Evolutionary conservation across 2,113 vertebrate species (phyloP), one percentile per base, ranked within the genome.

Genomic region (Fregetta grallaria): DNA sequence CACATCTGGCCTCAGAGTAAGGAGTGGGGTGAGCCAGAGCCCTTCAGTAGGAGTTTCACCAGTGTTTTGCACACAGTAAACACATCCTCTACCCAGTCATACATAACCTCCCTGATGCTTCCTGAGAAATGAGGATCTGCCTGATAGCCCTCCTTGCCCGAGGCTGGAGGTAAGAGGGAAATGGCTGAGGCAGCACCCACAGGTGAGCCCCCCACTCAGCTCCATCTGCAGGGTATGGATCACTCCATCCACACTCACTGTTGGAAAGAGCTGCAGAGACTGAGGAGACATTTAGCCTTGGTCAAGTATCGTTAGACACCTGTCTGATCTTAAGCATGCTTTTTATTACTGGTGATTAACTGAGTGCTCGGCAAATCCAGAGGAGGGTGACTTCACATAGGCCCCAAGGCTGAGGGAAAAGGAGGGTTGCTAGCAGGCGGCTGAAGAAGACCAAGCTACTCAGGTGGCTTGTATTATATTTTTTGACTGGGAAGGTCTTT

Each of bases 131-230:
- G 5, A 76, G 49, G 20, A 68, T 49, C 29, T 78, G 61, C 13
- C 42, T 0, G 0, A 52, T 20, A 30, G 15, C 16, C 11, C 18
- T 34, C 63, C n/a, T 55, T 84, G 59, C 3, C 6, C 1, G 0
- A 42, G 27, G 40, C 71, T 62, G 25, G 29, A 68, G 27, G 3
- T 20, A 59, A 62, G 18, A 47, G 27, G 22, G 36, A 92, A 76
- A 91, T 5, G 52, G 82, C 44, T 6, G 3, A 67, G 52, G 19
- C n/a, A 4, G 19, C 20, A 61, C 27, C 56, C 22, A 10, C 32
- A 29, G 32, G 44, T 7, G 1, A 86, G 56, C 53, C 6, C 7
- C n/a, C n/a, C 1, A 0, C 65, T 82, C 65, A 32, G 49, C 38
- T 38, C 19, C 44, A 20, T 32, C 44, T 5, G 16, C 50, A 56